Evolutionary conservation across 1,140 invertebrate genomes (phyloP).

Genomic region (Calliphora vicina): DNA sequence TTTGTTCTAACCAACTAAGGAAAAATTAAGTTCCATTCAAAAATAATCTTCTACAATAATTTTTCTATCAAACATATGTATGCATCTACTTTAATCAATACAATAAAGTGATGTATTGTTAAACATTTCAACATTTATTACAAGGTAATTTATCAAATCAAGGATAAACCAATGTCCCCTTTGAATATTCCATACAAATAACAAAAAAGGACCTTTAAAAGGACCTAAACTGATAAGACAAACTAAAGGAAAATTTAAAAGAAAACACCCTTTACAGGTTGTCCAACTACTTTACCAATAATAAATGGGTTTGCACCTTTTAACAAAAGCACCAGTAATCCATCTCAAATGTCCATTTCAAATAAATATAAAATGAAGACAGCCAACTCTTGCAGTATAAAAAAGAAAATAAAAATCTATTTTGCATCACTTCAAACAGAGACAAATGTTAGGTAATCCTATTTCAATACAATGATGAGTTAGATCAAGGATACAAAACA

Average conservation of each 20-base stretch:
- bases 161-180: neutral
- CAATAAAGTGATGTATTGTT: constrained; percentile 18
- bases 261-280: neutral
- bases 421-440: neutral
- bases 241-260: neutral
- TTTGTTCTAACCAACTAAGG: neutral
- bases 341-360: constrained; percentile 30
- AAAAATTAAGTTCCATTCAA: neutral
- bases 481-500: neutral
- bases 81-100: neutral
- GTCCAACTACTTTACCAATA: constrained; percentile 13
- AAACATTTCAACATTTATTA: constrained; percentile 34
- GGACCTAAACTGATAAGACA: neutral
- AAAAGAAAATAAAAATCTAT: neutral
- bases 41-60: neutral
- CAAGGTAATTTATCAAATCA: constrained; percentile 23
- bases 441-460: constrained; percentile 27
- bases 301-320: constrained; percentile 31
- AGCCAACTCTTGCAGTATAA: neutral
- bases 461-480: constrained; percentile 15
- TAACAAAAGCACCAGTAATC: constrained; percentile 9
- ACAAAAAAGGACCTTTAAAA: neutral
- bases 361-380: constrained; percentile 18
- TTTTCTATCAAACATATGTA: neutral
- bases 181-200: neutral